Base-by-base conservation (phyloP, 1,140 invertebrate species). In the Dufourea novaeangliae region DNA sequence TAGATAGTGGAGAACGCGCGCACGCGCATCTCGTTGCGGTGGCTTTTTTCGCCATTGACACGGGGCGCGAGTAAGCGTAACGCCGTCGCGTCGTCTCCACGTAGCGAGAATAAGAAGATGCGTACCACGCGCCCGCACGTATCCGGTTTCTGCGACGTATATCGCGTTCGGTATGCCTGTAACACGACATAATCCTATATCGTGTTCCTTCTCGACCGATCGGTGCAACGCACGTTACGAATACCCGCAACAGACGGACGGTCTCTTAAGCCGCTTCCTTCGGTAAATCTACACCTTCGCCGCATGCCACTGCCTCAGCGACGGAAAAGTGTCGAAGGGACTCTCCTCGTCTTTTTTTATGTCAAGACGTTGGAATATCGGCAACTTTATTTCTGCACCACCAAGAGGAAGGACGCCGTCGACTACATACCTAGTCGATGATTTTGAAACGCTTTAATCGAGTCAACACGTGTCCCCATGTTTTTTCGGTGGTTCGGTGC, bases 141-240 rank as follows among this genome's bases (percentile, higher is more conserved):
- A 80, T 84, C 78, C 74, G 73, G 66, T 78, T 84, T 84, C 59
- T 54, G 68, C 63, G 66, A 76, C 83, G 61, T 78, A 61, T 75
- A 85, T 72, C 78, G 61, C 73, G 80, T 56, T 69, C 76, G 76
- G 85, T 78, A 74, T 44, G 57, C 44, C 27, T 46, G 79, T 73
- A 73, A 80, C 50, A 2, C 67, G 69, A 71, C 64, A 69, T 79
- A 83, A 79, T 82, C 79, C 50, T 64, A 56, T 80, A 81, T 82
- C 59, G 63, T 66, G 61, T 82, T 83, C 64, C 27, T 22, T n/a
- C 27, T n/a, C n/a, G 64, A 17, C 11, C 39, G 29, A 67, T 39
- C 52, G 39, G 63, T 57, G 59, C 62, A 76, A 67, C 32, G 62
- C 61, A 78, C 76, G 76, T 72, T 69, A 77, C 56, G 69, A 56